Evolutionary conservation across 2,113 vertebrate species (phyloP).

Genomic region (Pycnonotus jocosus): DNA sequence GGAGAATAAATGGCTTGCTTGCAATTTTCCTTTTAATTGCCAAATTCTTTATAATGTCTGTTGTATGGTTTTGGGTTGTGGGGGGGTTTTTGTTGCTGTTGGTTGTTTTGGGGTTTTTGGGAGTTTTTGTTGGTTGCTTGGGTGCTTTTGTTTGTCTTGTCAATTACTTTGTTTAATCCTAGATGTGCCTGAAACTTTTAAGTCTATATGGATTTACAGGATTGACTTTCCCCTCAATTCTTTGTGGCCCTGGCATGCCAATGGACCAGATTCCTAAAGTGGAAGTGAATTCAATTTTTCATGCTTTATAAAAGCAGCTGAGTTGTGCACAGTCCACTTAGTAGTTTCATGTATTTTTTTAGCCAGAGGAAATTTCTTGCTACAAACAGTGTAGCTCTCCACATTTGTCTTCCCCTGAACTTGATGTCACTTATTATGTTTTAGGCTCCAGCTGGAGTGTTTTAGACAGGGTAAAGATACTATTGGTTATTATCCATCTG

Average conservation of each 20-base stretch:
- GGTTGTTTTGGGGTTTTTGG: no score
- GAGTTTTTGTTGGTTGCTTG: background rate
- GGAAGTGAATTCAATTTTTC: background rate
- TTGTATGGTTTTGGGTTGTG: no score
- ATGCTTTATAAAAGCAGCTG: background rate
- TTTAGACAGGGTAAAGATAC: background rate
- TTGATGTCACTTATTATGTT: background rate
- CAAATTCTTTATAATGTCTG: background rate
- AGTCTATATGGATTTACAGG: background rate
- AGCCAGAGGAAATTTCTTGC: background rate
- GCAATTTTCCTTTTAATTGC: background rate
- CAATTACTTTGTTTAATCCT: background rate
- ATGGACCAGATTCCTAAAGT: background rate
- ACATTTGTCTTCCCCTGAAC: background rate
- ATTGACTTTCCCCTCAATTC: background rate
- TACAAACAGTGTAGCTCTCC: background rate
- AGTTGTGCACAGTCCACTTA: background rate
- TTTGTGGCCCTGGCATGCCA: background rate
- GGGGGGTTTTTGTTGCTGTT: background rate
- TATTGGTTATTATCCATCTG: background rate
- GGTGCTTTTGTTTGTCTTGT: background rate
- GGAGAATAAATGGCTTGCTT: background rate
- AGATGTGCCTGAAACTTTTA: background rate
- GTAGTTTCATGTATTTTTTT: background rate
- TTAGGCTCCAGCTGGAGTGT: background rate